A percentile compares a stretch with the other conserved stretches of the same genome.
phyloP scores from a whole-genome alignment of 2,113 vertebrate species.

The Engraulis encrasicolus region DNA sequence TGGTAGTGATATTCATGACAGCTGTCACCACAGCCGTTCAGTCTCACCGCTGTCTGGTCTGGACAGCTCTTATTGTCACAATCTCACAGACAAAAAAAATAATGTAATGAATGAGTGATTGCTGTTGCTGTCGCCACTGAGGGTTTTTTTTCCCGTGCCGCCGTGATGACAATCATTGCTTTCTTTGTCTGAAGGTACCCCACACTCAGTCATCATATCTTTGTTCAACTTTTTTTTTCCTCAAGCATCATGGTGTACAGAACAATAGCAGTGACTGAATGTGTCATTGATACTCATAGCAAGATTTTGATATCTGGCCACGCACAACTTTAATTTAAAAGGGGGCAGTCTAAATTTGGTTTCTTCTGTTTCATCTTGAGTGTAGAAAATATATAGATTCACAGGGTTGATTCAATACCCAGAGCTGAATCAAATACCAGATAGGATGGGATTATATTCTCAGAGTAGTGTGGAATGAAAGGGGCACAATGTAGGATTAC shows the following conservation, averaged over 20 bases:
- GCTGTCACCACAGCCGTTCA: constrained; percentile 41
- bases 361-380: too few species aligned
- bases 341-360: too few species aligned
- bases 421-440: too few species aligned
- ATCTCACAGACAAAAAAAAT: not conserved
- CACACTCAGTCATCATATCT: not conserved
- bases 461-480: too few species aligned
- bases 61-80: constrained; percentile 35
- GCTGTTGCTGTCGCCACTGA: not conserved
- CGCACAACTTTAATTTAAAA: too few species aligned
- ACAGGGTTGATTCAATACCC: too few species aligned
- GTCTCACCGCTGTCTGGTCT: constrained; percentile 52
- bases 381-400: too few species aligned
- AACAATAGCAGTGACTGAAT: not conserved
- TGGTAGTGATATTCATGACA: constrained; percentile 65
- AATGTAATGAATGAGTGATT: not conserved
- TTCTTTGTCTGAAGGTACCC: not conserved
- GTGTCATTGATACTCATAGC: not conserved
- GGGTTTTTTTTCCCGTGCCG: not conserved
- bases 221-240: not conserved
- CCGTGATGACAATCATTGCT: not conserved
- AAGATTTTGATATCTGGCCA: not conserved
- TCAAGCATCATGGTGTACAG: not conserved
- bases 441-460: too few species aligned
- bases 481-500: too few species aligned